A percentile compares a stretch with the other conserved stretches of the same genome.
Conservation (phyloP, 1,140 invertebrate genomes). For the Drosophila aff. region DNA sequence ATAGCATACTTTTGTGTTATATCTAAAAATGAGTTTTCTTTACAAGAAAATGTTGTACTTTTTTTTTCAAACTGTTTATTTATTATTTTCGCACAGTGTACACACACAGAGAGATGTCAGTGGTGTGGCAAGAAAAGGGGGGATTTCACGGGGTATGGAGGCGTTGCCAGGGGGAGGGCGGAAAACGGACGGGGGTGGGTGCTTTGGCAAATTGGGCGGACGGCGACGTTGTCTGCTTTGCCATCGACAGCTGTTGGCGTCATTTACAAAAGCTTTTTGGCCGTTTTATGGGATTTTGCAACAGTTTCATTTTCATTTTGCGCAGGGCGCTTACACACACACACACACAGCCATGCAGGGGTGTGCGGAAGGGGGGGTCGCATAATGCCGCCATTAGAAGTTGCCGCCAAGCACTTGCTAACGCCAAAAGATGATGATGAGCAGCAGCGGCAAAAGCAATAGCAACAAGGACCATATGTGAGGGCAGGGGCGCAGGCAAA, state of each 20-base stretch:
- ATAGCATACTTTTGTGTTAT: too few species aligned
- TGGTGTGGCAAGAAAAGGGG: constrained; percentile 10
- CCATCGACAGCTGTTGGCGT: constrained; percentile 81
- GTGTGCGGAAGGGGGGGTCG: constrained; percentile 19
- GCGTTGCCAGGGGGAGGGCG: constrained; percentile 1
- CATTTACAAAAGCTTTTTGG: constrained; percentile 83
- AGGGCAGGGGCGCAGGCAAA: neutral
- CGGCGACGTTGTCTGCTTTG: constrained; percentile 66
- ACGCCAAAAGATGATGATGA: constrained; percentile 96
- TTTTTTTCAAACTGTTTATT: too few species aligned
- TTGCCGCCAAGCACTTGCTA: constrained; percentile 82
- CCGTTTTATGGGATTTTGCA: constrained; percentile 82
- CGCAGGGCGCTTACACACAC: constrained; percentile 41
- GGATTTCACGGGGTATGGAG: neutral
- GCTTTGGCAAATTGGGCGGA: constrained; percentile 68
- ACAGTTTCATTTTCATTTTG: constrained; percentile 82
- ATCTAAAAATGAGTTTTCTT: too few species aligned
- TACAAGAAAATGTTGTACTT: too few species aligned
- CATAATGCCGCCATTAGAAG: constrained; percentile 81
- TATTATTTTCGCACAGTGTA: constrained; percentile 1
- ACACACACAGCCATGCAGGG: constrained; percentile 10
- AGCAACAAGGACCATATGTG: constrained; percentile 58
- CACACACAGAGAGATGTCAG: constrained; percentile 48
- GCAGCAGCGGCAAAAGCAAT: constrained; percentile 59
- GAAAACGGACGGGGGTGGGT: constrained; percentile 20